Conservation (phyloP, 2,797 vertebrate species). For the Alouatta caraya region DNA sequence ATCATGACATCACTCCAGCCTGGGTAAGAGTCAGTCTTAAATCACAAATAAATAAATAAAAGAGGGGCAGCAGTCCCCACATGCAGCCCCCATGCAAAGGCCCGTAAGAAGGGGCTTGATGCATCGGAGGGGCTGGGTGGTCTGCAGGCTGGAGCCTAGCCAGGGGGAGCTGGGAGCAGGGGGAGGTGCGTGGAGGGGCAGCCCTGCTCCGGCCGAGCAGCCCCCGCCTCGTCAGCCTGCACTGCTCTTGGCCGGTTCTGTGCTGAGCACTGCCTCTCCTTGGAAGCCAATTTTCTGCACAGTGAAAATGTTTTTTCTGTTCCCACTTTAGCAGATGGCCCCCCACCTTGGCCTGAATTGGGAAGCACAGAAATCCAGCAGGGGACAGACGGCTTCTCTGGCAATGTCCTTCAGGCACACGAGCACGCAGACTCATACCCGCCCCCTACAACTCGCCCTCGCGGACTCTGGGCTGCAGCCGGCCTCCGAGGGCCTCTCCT, state of each 20-base stretch:
- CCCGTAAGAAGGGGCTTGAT: not conserved
- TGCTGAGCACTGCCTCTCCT: not conserved
- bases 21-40: not conserved
- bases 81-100: too few species aligned
- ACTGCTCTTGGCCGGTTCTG: not conserved
- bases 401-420: not conserved
- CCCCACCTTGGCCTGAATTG: conserved; percentile 68
- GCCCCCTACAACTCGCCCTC: not conserved
- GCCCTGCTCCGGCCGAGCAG: not conserved
- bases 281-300: conserved; percentile 55
- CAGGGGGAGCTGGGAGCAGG: rapidly evolving
- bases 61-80: not conserved
- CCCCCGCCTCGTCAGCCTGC: not conserved
- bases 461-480: not conserved
- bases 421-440: not conserved
- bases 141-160: not conserved
- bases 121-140: rapidly evolving
- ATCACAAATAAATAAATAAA: not conserved
- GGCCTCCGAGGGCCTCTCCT: not conserved
- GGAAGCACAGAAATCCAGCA: conserved; percentile 52
- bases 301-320: conserved; percentile 49
- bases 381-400: conserved; percentile 62
- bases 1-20: not conserved
- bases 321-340: conserved; percentile 68
- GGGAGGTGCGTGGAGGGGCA: not conserved